These are phyloP conservation scores for Chionoecetes opilio DNA, from an alignment of 1,140 invertebrate genomes.

Conservation along the genomic window DNA sequence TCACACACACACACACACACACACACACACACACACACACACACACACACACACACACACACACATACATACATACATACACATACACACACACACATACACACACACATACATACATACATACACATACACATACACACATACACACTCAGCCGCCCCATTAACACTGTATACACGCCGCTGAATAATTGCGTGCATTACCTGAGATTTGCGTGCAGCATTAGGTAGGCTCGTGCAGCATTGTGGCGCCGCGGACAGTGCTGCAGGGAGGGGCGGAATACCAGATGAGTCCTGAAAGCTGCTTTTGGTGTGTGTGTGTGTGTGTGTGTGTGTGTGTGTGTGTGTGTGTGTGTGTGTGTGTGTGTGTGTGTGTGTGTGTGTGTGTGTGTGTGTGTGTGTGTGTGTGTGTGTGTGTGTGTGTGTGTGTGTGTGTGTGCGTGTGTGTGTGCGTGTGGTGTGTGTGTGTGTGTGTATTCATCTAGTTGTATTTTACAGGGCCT, in stretches of 20 bases:
- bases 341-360: slow-evolving; percentile 11
- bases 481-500: not conserved
- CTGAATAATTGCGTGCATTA: no score
- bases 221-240: no score
- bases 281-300: not conserved
- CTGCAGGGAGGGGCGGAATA: no score
- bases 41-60: no score
- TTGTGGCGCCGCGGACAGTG: no score
- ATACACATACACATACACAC: slow-evolving; percentile 29
- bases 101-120: slow-evolving; percentile 20
- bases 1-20: no score
- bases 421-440: slow-evolving; percentile 44
- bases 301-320: not conserved
- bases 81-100: slow-evolving; percentile 46
- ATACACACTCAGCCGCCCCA: not conserved
- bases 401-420: slow-evolving; percentile 49
- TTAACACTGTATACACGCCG: no score
- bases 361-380: slow-evolving; percentile 53
- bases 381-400: slow-evolving; percentile 50
- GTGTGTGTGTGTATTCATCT: slow-evolving; percentile 5
- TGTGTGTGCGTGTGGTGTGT: slow-evolving; percentile 44
- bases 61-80: not conserved
- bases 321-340: not conserved
- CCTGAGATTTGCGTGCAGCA: no score
- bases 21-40: no score